Evolutionary conservation across 2,113 vertebrate species (phyloP).

Genomic region (Mormyrus iriodes): DNA sequence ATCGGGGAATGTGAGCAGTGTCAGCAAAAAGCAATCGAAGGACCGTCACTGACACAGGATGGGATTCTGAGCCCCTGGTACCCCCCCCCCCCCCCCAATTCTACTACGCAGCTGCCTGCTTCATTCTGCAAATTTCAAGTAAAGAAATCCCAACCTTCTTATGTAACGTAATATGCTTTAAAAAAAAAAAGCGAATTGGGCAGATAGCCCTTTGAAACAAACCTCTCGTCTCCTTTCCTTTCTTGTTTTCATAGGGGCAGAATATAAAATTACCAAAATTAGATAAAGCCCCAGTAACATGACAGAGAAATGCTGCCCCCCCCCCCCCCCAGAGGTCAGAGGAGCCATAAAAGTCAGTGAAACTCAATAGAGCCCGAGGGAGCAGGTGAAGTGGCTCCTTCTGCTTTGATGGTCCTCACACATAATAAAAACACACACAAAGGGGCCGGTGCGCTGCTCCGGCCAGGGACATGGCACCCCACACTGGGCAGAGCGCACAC

Average conservation of each 20-base stretch:
- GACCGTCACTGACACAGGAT: slow-evolving; percentile 10
- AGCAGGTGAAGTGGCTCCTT: slow-evolving; percentile 15
- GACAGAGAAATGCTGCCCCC: slow-evolving; percentile 17
- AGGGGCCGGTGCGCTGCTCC: background rate
- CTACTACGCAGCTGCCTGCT: background rate
- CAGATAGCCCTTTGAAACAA: slow-evolving; percentile 29
- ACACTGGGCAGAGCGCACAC: background rate
- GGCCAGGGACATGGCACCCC: background rate
- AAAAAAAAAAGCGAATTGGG: slow-evolving; percentile 8
- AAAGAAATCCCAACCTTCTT: slow-evolving; percentile 9
- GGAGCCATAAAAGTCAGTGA: slow-evolving; percentile 23
- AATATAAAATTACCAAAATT: slow-evolving; percentile 35
- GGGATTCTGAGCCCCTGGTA: background rate
- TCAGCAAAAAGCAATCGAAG: background rate
- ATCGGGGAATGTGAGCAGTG: background rate
- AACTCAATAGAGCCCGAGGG: slow-evolving; percentile 24
- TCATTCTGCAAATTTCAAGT: background rate
- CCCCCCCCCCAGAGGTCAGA: slow-evolving; percentile 1
- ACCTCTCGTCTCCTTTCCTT: slow-evolving; percentile 13
- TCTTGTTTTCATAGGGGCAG: slow-evolving; percentile 15
- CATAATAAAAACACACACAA: slow-evolving; percentile 24
- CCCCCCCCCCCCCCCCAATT: background rate
- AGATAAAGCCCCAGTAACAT: slow-evolving; percentile 31
- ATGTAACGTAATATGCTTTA: slow-evolving; percentile 20
- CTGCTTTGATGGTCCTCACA: slow-evolving; percentile 17